Evolutionary conservation across 2,113 vertebrate species (phyloP).

Genomic region (Budorcas taxicolor): DNA sequence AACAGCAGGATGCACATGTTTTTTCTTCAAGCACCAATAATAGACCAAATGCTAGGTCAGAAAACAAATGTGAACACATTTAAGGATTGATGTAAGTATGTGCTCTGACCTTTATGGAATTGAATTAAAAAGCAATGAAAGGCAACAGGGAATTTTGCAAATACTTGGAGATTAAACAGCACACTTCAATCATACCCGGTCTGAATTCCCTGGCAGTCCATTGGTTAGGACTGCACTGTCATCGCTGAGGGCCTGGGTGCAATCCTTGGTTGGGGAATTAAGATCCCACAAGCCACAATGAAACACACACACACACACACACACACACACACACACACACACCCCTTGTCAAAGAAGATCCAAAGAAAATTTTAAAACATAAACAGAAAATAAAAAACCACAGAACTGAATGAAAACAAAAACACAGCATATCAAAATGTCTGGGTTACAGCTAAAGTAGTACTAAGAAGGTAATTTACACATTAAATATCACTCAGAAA

Average conservation of each 20-base stretch:
- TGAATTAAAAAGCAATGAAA: constrained; percentile 8
- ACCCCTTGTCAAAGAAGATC: not conserved
- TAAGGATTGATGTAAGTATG: not conserved
- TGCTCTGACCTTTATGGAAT: not conserved
- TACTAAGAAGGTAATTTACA: not conserved
- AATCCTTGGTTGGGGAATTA: not conserved
- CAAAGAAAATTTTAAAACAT: not conserved
- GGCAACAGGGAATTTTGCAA: not conserved
- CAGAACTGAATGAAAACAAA: not conserved
- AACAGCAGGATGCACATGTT: not conserved
- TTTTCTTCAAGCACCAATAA: not conserved
- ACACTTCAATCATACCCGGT: not conserved
- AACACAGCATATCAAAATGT: not conserved
- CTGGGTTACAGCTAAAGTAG: not conserved
- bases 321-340: not conserved
- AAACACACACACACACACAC: not conserved
- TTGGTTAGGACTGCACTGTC: not conserved
- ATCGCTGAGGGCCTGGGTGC: not conserved
- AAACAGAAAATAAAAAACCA: not conserved
- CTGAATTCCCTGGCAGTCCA: not conserved
- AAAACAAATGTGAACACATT: constrained; percentile 8
- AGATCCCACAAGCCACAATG: rapidly evolving
- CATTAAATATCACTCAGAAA: not conserved
- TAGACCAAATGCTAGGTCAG: not conserved
- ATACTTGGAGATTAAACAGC: not conserved